Conservation (phyloP, 2,888 invertebrate species). For the Ochropacha duplaris region DNA sequence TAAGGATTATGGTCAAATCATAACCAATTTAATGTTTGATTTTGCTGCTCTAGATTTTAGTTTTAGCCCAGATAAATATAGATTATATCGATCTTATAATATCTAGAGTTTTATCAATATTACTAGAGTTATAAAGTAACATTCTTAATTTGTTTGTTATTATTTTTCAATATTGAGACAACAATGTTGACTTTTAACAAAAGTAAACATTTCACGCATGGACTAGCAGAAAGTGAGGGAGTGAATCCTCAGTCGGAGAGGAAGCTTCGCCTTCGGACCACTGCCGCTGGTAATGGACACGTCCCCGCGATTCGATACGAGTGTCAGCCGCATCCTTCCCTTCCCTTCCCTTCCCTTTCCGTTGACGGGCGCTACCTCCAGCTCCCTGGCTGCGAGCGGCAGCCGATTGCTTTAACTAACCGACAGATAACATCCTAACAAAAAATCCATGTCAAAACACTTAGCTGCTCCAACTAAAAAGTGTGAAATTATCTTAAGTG, state of each 20-base stretch:
- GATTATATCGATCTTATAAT: too few species aligned
- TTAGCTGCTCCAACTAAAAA: constrained; percentile 63
- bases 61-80: too few species aligned
- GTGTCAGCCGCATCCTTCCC: constrained; percentile 60
- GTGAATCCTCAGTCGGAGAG: constrained; percentile 20
- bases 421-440: constrained; percentile 27
- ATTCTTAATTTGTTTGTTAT: too few species aligned
- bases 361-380: constrained; percentile 36
- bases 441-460: constrained; percentile 63
- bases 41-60: too few species aligned
- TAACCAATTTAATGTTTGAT: too few species aligned
- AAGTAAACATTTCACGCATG: constrained; percentile 69
- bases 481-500: constrained; percentile 81
- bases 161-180: constrained; percentile 18
- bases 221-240: constrained; percentile 50
- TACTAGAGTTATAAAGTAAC: too few species aligned
- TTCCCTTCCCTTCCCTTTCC: constrained; percentile 26
- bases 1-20: too few species aligned
- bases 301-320: constrained; percentile 65
- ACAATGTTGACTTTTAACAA: constrained; percentile 39
- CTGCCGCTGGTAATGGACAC: constrained; percentile 55
- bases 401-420: constrained; percentile 36
- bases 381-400: constrained; percentile 45
- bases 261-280: constrained; percentile 27
- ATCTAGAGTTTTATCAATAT: too few species aligned